Conservation (phyloP, 2,888 invertebrate species). For the Scaptomyza polygonia region DNA sequence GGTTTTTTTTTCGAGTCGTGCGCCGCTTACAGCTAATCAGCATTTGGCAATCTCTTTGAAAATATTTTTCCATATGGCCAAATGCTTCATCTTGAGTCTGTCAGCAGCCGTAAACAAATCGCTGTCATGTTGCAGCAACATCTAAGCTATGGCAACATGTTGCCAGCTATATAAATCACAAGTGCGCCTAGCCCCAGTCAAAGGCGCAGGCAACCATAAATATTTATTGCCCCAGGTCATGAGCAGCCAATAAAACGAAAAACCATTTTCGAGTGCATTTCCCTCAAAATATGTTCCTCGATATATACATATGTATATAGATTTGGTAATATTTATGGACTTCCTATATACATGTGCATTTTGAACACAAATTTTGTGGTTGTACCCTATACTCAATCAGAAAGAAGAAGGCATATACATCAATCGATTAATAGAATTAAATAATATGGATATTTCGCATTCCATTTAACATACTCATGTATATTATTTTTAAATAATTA, state of each 20-base stretch:
- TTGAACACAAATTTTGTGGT: background rate
- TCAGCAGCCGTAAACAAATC: conserved; percentile 40
- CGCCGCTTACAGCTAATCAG: conserved; percentile 68
- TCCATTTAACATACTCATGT: too few relatives aligned
- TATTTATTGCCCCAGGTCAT: conserved; percentile 76
- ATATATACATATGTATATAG: conserved; percentile 18
- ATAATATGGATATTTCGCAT: too few relatives aligned
- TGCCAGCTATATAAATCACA: conserved; percentile 36
- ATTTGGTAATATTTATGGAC: conserved; percentile 34
- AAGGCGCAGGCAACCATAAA: conserved; percentile 39
- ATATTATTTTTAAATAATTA: too few relatives aligned
- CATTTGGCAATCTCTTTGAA: conserved; percentile 76
- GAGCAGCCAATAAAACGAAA: conserved; percentile 70
- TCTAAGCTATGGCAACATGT: conserved; percentile 33
- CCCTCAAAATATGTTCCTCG: conserved; percentile 15
- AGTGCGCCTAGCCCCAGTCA: conserved; percentile 31
- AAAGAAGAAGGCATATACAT: too few relatives aligned
- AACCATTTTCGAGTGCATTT: conserved; percentile 44
- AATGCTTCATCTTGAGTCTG: conserved; percentile 58
- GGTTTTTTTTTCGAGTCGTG: conserved; percentile 51
- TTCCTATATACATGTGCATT: conserved; percentile 17
- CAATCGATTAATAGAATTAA: too few relatives aligned
- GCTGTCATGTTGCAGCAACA: conserved; percentile 50
- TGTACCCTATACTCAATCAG: background rate
- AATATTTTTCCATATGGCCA: conserved; percentile 75